phyloP scores from a whole-genome alignment of 2,113 vertebrate genomes.

The Zosterops borbonicus region DNA sequence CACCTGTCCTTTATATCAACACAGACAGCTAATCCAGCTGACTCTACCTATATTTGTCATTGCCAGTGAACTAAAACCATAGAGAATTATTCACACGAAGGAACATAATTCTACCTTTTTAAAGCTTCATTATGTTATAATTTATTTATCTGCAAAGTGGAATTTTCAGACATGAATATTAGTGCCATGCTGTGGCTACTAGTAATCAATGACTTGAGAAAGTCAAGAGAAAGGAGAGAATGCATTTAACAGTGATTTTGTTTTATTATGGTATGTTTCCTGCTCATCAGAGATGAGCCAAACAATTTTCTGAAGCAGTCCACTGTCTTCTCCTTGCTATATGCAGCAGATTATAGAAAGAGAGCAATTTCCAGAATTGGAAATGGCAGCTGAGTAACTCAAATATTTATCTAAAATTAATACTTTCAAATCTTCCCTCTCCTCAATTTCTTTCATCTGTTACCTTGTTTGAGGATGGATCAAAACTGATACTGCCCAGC shows the following conservation, averaged over 20 bases:
- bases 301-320: not conserved
- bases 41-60: slow-evolving; percentile 58
- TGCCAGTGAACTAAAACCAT: slow-evolving; percentile 39
- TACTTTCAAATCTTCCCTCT: not conserved
- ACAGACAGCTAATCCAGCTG: slow-evolving; percentile 67
- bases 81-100: slow-evolving; percentile 30
- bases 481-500: not conserved
- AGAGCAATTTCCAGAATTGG: slow-evolving; percentile 24
- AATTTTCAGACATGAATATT: not conserved
- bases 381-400: not conserved
- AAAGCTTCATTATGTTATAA: not conserved
- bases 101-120: not conserved
- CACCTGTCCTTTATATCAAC: slow-evolving; percentile 63
- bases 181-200: not conserved
- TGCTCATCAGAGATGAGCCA: slow-evolving; percentile 8
- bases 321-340: not conserved
- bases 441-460: not conserved
- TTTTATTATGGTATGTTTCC: slow-evolving; percentile 26
- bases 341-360: not conserved
- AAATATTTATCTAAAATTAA: slow-evolving; percentile 3
- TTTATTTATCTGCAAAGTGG: not conserved
- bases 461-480: not conserved
- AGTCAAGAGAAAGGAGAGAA: not conserved
- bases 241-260: not conserved
- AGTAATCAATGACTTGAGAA: not conserved